A percentile compares a stretch with the other conserved stretches of the same genome.
Conservation (phyloP, 2,797 vertebrate species). For the Thunnus albacares region DNA sequence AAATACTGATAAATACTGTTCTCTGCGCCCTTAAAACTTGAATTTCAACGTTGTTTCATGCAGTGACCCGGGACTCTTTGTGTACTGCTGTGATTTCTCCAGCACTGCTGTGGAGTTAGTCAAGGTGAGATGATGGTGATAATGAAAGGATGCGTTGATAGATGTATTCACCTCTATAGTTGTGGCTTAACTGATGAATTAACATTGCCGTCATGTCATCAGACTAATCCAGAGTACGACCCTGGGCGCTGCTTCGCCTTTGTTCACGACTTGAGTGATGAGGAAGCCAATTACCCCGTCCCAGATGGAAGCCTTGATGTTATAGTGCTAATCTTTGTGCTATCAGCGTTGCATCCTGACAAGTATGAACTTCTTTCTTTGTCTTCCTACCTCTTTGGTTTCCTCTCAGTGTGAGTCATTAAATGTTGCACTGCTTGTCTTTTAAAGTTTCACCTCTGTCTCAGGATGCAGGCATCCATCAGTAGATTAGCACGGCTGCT, state of each 20-base stretch:
- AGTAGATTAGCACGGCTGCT: constrained; percentile 89
- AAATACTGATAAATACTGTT: background rate
- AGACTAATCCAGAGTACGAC: constrained; percentile 93
- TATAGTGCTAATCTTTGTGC: constrained; percentile 96
- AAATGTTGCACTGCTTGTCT: background rate
- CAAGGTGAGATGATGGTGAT: constrained; percentile 85
- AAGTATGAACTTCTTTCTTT: constrained; percentile 85
- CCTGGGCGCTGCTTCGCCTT: constrained; percentile 93
- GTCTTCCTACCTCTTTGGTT: background rate
- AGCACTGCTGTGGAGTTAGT: constrained; percentile 94
- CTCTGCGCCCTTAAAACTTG: background rate
- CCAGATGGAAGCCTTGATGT: constrained; percentile 90
- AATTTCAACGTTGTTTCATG: constrained; percentile 57
- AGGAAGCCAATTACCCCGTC: constrained; percentile 88
- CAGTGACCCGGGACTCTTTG: constrained; percentile 94
- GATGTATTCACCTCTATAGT: constrained; percentile 15
- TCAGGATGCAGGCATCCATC: constrained; percentile 90
- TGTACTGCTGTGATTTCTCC: constrained; percentile 98
- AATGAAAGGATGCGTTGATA: background rate
- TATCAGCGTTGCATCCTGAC: constrained; percentile 94
- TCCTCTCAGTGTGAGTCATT: background rate
- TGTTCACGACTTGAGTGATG: constrained; percentile 93
- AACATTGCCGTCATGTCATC: constrained; percentile 40
- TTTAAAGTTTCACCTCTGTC: constrained; percentile 28
- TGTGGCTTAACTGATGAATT: constrained; percentile 26